Base-by-base conservation (phyloP, 2,113 vertebrate species). In the Gila orcuttii region DNA sequence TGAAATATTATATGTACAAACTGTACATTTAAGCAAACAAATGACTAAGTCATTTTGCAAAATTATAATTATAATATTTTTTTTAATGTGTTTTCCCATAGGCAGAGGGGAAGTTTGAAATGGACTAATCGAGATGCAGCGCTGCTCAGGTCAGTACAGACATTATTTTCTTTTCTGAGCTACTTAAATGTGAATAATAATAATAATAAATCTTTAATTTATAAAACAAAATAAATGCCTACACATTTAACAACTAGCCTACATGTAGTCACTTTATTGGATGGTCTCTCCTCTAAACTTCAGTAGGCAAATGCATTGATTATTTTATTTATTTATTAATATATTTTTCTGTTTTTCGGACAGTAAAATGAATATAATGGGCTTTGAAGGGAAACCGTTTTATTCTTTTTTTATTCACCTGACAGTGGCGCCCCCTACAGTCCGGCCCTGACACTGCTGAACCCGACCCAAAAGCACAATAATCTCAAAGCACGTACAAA, bases 391-490 rank as follows among this genome's bases (percentile, higher is more conserved):
- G 6, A 57, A 36, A 13, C 19, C 19, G 6, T 59, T 60, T 79
- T 2, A 17, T 64, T 12, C 3, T 47, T 21, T 15, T 80, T 28
- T 28, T 28, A 28, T 28, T 7, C 39, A 64, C 13, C 78, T 80
- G 78, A 64, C 45, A 13, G 77, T 62, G 77, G 23, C 78, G 59
- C 79, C 79, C 36, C 6, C 79, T 81, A 31, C n/a, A 47, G 79
- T 47, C 2, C 13, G 15, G 39, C 1, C 7, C 9, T 4, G 23
- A n/a, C 21, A 59, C 31, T 78, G 19, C 47, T 55, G 25, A 12
- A 25, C 39, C 45, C 31, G 45, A 7, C 7, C 4, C 23, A 9
- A 42, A 1, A 15, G 45, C 3, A 15, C 55, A 42, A 25, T 60
- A n/a, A 60, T 23, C 19, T 39, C 50, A 78, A 78, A 33, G 23